phyloP scores from a whole-genome alignment of 2,888 invertebrate species.

The Rhimphoctona megacephalus region DNA sequence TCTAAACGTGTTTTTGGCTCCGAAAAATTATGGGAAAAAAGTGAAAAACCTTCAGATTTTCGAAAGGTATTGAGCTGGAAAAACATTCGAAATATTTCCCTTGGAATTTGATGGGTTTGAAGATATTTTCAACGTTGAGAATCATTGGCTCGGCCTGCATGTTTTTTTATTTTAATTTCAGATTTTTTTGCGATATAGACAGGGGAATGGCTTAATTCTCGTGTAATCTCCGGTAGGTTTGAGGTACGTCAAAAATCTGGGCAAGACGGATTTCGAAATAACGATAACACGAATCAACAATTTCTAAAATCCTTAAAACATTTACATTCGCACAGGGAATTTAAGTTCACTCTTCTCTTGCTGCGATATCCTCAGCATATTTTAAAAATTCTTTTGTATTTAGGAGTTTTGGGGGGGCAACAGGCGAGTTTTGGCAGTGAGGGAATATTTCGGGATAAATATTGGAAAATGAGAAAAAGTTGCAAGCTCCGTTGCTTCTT shows the following conservation, averaged over 20 bases:
- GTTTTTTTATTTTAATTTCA: not conserved
- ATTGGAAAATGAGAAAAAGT: conserved; percentile 55
- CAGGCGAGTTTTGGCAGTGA: conserved; percentile 66
- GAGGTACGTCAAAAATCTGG: conserved; percentile 34
- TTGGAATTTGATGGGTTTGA: not conserved
- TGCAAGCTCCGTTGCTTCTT: conserved; percentile 11
- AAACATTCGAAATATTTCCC: not conserved
- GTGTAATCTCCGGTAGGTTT: conserved; percentile 25
- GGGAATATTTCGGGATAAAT: conserved; percentile 59
- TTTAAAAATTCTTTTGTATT: not conserved
- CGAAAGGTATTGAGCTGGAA: not conserved
- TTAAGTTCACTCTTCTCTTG: not conserved
- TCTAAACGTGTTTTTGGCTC: not conserved
- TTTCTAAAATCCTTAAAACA: conserved; percentile 59
- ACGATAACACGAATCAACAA: conserved; percentile 63
- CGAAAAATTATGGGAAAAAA: not conserved
- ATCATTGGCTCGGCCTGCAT: not conserved
- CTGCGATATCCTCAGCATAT: conserved; percentile 1
- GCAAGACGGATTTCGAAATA: conserved; percentile 56
- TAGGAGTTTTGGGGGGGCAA: conserved; percentile 1
- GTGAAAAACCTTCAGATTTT: not conserved
- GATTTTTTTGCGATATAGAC: not conserved
- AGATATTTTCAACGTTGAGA: not conserved
- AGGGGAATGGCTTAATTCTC: conserved; percentile 29
- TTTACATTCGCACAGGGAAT: conserved; percentile 42